These are phyloP conservation scores for Parazoanthus swiftii DNA, from an alignment of 92 coral and sea anemone genomes.

Conservation along the genomic window DNA sequence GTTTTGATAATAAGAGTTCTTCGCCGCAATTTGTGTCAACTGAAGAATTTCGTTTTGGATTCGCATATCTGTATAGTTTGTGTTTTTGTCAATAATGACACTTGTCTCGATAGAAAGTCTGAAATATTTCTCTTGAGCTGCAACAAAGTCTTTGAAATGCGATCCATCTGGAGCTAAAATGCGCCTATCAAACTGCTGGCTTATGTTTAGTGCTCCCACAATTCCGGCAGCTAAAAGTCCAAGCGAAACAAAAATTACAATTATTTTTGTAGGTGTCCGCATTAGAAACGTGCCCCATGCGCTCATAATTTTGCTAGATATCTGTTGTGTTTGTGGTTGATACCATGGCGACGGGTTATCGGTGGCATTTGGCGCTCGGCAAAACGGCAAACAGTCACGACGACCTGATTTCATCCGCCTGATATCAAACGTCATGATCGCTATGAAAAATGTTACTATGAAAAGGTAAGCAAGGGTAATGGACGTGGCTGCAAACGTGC, in stretches of 20 bases:
- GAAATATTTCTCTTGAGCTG: slow-evolving; percentile 61
- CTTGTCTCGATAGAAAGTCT: slow-evolving; percentile 46
- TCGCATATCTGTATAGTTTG: slow-evolving; percentile 41
- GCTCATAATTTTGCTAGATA: slow-evolving; percentile 57
- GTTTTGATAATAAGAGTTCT: slow-evolving; percentile 25
- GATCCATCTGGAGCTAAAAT: slow-evolving; percentile 79
- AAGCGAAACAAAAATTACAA: too few relatives aligned
- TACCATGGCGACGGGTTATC: too few relatives aligned
- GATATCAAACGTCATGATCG: slow-evolving; percentile 74
- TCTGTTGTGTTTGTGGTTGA: slow-evolving; percentile 6
- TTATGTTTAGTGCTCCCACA: slow-evolving; percentile 61
- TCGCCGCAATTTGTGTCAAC: background rate
- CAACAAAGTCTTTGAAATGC: slow-evolving; percentile 48
- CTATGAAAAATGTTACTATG: slow-evolving; percentile 79
- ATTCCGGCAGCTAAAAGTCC: slow-evolving; percentile 46
- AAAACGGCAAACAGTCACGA: slow-evolving; percentile 69
- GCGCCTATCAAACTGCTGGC: slow-evolving; percentile 67
- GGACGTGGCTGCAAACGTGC: background rate
- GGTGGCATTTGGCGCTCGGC: too few relatives aligned
- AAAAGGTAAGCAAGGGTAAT: slow-evolving; percentile 49
- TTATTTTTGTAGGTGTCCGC: background rate
- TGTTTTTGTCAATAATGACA: slow-evolving; percentile 42
- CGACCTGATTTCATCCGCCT: slow-evolving; percentile 72
- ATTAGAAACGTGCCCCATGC: slow-evolving; percentile 14
- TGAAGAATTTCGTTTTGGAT: too few relatives aligned